A percentile compares a stretch with the other conserved stretches of the same genome.
Evolutionary conservation across 2,113 vertebrate genomes (phyloP).

Genomic region (Seriola quinqueradiata): DNA sequence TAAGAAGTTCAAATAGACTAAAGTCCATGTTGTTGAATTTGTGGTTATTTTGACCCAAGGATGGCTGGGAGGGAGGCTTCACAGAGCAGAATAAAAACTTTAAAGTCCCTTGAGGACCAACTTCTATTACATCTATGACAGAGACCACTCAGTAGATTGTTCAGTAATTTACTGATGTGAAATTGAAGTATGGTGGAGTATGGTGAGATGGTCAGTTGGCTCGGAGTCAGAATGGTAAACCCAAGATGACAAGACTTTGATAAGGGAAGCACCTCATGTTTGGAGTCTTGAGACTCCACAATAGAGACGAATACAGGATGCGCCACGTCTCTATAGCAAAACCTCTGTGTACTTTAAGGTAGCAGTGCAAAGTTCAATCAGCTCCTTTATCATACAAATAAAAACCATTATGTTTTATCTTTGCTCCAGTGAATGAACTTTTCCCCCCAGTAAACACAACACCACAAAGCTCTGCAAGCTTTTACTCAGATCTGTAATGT

Average conservation of each 20-base stretch:
- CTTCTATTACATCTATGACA: slow-evolving; percentile 12
- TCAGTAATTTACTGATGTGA: background rate
- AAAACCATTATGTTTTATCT: background rate
- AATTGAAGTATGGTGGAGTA: background rate
- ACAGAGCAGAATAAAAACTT: slow-evolving; percentile 30
- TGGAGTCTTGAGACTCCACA: background rate
- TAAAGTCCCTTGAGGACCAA: slow-evolving; percentile 9
- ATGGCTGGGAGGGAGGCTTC: slow-evolving; percentile 16
- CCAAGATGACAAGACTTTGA: background rate
- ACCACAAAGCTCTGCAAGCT: background rate
- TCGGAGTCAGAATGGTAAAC: background rate
- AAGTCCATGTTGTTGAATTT: slow-evolving; percentile 64
- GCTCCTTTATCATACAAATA: background rate
- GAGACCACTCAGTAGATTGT: slow-evolving; percentile 1
- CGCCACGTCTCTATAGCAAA: background rate
- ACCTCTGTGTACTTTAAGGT: background rate
- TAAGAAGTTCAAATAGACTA: slow-evolving; percentile 74
- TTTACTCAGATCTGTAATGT: background rate
- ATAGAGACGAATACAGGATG: background rate
- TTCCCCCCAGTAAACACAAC: background rate
- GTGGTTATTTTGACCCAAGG: slow-evolving; percentile 62
- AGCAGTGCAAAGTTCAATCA: background rate
- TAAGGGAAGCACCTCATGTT: background rate
- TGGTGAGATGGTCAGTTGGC: background rate
- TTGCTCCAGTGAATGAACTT: slow-evolving; percentile 1